Base-by-base conservation (phyloP, 2,888 invertebrate genomes). In the Luperina nickerlii region DNA sequence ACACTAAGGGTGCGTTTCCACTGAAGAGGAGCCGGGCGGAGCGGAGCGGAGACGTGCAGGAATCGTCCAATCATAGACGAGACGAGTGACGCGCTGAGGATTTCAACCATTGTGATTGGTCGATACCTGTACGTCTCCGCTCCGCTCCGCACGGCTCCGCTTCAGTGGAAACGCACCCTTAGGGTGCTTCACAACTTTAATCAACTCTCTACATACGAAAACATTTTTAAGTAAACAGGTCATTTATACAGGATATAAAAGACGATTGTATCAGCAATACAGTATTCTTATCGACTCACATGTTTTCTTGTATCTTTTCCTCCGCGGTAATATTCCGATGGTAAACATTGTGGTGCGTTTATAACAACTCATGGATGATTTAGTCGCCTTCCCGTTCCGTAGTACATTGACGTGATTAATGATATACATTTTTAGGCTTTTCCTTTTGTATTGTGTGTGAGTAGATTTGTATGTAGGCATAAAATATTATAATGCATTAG, bases 281-380 rank as follows among this genome's bases (percentile, higher is more conserved):
- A 24, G 24, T 73, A 74, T 70, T 73, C 69, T 74, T 87, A 87
- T 79, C 69, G 71, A 62, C 67, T 67, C 54, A 68, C 68, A 70
- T 74, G 75, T 76, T 79, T 80, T 79, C 84, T 85, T 87, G 79
- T 80, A 78, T 87, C 84, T 74, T 76, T 80, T 76, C 76, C 71
- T 78, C 71, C 54, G 32, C 74, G 68, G 78, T 85, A 80, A 88
- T 91, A 84, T 81, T 86, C 80, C 74, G 76, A 74, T 75, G 81
- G 77, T 78, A 81, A 78, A 88, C 72, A 78, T 72, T 71, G 79
- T 79, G 76, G 81, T 86, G 88, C 87, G 90, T 91, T 89, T 90
- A 86, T 91, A 90, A 88, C 85, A 69, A 71, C 84, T 38, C 38
- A 74, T 79, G 86, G 84, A 88, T 90, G 90, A 91, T 90, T 91